phyloP scores from a whole-genome alignment of 2,888 invertebrate genomes.

The Lasioglossum leucozonium region DNA sequence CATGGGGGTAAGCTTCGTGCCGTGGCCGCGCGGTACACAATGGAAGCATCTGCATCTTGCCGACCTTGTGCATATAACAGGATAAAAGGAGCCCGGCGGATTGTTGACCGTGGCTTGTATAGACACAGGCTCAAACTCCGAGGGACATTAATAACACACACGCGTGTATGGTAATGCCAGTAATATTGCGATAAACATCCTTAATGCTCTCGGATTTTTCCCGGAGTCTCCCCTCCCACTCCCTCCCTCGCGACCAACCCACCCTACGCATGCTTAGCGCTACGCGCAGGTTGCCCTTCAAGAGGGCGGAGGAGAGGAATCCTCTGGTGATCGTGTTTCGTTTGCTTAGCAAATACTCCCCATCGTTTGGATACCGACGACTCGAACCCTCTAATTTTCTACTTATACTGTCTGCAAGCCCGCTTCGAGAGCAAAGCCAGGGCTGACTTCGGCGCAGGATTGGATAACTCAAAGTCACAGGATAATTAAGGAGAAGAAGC shows the following conservation, averaged over 20 bases:
- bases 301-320: conserved; percentile 11
- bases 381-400: conserved; percentile 66
- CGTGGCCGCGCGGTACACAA: conserved; percentile 61
- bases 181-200: conserved; percentile 67
- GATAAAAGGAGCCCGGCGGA: conserved; percentile 66
- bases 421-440: conserved; percentile 34
- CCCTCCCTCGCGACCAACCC: too few relatives aligned
- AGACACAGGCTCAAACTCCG: conserved; percentile 48
- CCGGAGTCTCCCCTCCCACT: not conserved
- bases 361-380: conserved; percentile 55
- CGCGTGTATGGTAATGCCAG: conserved; percentile 72
- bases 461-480: conserved; percentile 46
- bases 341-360: conserved; percentile 73
- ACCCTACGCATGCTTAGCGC: conserved; percentile 35
- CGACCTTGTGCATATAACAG: conserved; percentile 73
- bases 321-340: conserved; percentile 66
- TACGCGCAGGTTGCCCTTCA: conserved; percentile 20
- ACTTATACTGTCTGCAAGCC: conserved; percentile 52
- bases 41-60: conserved; percentile 64
- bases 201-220: conserved; percentile 55
- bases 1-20: conserved; percentile 70
- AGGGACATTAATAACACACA: conserved; percentile 77
- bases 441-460: conserved; percentile 53
- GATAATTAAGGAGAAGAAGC: conserved; percentile 60
- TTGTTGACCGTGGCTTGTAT: conserved; percentile 67